These are phyloP conservation scores for Silurus asotus DNA, from an alignment of 2,113 vertebrate genomes.

Conservation along the genomic window DNA sequence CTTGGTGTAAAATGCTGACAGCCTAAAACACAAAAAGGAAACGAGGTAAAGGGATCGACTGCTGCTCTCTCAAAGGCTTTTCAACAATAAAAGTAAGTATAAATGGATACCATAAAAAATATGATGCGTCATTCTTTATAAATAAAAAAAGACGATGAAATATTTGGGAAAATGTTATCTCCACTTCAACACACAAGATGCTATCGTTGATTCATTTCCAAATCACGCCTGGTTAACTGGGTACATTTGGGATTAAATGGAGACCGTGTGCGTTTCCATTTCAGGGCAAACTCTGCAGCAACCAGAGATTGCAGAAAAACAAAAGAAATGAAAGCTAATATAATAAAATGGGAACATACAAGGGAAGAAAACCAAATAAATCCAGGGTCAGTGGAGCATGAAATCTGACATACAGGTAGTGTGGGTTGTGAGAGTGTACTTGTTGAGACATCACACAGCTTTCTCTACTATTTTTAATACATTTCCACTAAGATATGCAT, in stretches of 20 bases:
- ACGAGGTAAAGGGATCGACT: not conserved
- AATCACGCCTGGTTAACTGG: not conserved
- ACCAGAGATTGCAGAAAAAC: not conserved
- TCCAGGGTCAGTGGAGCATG: not conserved
- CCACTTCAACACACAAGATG: not conserved
- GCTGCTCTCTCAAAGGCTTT: not conserved
- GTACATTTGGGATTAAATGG: not conserved
- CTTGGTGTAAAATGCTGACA: no score
- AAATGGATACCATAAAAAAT: not conserved
- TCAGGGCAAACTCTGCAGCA: not conserved
- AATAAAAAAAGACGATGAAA: not conserved
- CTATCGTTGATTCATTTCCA: not conserved
- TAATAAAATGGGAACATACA: not conserved
- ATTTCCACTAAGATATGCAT: not conserved
- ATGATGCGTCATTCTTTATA: not conserved
- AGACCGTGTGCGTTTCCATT: not conserved
- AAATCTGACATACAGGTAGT: not conserved
- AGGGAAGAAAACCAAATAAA: not conserved
- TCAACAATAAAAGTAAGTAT: not conserved
- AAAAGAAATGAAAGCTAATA: not conserved
- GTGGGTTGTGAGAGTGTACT: not conserved
- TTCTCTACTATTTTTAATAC: conserved; percentile 1
- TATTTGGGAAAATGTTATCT: not conserved
- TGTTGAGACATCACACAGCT: not conserved
- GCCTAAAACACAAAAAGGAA: not conserved